phyloP scores from a whole-genome alignment of 2,888 invertebrate species.

The Saturnia japonica region DNA sequence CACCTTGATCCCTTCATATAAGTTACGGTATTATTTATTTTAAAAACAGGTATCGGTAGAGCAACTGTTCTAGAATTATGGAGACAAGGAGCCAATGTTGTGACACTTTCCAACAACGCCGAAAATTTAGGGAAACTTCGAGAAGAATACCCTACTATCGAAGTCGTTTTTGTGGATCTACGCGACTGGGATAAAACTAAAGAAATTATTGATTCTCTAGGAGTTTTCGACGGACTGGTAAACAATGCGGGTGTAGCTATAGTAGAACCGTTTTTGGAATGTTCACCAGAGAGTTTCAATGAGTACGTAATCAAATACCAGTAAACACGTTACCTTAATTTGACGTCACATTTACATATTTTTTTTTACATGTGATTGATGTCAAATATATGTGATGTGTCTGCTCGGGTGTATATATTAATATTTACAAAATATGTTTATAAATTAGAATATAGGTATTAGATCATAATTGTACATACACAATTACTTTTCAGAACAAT shows the following conservation, averaged over 20 bases:
- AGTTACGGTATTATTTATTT: not conserved
- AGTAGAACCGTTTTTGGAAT: constrained; percentile 86
- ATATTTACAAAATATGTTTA: not conserved
- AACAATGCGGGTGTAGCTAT: constrained; percentile 92
- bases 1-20: not conserved
- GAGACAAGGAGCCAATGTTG: constrained; percentile 85
- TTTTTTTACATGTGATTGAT: too few species aligned
- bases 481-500: constrained; percentile 78
- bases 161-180: constrained; percentile 85
- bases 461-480: not conserved
- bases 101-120: constrained; percentile 87
- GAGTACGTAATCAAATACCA: constrained; percentile 64
- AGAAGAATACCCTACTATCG: constrained; percentile 81
- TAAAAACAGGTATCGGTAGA: constrained; percentile 84
- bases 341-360: too few species aligned
- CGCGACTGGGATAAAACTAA: constrained; percentile 87
- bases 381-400: too few species aligned
- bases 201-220: constrained; percentile 76
- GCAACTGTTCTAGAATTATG: constrained; percentile 85
- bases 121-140: constrained; percentile 84
- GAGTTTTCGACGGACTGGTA: constrained; percentile 89
- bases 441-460: not conserved
- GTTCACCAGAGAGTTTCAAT: constrained; percentile 87
- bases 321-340: too few species aligned
- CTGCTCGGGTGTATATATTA: too few species aligned